Conservation (phyloP, 2,113 vertebrate genomes). For the Naja naja region DNA sequence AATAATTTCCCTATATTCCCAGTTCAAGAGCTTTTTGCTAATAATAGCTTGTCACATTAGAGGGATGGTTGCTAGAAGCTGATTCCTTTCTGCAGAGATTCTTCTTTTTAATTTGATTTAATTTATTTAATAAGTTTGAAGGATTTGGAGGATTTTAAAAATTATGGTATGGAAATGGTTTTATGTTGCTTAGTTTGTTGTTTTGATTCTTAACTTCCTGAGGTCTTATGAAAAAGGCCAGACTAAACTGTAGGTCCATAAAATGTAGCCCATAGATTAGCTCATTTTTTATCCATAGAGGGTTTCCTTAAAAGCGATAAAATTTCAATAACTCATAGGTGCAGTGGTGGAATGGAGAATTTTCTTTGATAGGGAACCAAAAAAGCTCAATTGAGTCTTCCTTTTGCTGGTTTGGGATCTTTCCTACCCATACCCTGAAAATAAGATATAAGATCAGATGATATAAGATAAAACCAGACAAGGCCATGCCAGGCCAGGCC, state of each 20-base stretch:
- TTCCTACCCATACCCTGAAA: too few species aligned
- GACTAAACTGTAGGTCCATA: background rate
- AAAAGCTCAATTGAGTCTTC: background rate
- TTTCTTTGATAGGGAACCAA: background rate
- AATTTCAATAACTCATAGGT: background rate
- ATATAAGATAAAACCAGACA: too few species aligned
- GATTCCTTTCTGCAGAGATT: background rate
- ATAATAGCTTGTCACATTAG: background rate
- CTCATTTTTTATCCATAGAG: background rate
- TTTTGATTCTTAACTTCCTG: background rate
- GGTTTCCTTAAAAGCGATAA: background rate
- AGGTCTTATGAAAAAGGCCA: background rate
- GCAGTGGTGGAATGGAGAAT: background rate
- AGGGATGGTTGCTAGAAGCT: background rate
- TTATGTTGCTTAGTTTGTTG: background rate
- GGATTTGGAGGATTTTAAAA: background rate
- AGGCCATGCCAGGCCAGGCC: too few species aligned
- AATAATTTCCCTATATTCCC: background rate
- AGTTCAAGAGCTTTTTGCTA: background rate
- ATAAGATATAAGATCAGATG: too few species aligned
- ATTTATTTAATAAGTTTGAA: background rate
- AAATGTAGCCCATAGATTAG: background rate
- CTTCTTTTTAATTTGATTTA: background rate
- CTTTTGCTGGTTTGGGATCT: background rate
- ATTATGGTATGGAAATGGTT: background rate